A percentile compares a stretch with the other conserved stretches of the same genome.
phyloP scores from a whole-genome alignment of 2,113 vertebrate species.

The Corvus moneduloides region DNA sequence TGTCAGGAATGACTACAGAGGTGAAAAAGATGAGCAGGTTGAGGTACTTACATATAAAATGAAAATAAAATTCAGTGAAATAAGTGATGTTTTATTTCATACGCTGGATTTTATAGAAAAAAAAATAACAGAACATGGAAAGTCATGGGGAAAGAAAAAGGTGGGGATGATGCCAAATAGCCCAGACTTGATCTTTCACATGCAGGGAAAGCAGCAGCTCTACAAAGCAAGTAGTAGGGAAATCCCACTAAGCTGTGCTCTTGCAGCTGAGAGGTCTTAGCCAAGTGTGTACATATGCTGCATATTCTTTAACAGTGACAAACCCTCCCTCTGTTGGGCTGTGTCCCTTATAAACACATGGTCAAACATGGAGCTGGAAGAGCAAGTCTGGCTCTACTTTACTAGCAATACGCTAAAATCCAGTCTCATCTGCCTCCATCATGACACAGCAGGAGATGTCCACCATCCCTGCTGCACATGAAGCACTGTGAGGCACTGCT shows the following conservation, averaged over 20 bases:
- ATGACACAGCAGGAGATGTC: accelerated
- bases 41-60: neutral
- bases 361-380: neutral
- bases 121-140: neutral
- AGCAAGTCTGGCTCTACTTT: neutral
- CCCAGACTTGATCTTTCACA: neutral
- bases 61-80: neutral
- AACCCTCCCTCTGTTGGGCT: neutral
- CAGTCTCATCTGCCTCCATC: neutral
- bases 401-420: neutral
- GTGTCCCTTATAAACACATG: neutral
- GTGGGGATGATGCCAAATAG: neutral
- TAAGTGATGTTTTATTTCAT: neutral
- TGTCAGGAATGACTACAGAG: neutral
- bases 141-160: neutral
- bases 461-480: accelerated
- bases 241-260: neutral
- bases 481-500: no score
- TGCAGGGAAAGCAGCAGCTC: neutral
- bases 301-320: neutral
- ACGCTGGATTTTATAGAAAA: neutral
- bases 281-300: no score
- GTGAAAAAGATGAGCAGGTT: neutral
- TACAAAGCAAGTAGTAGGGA: neutral
- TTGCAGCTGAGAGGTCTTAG: neutral